A percentile compares a stretch with the other conserved stretches of the same genome.
These are phyloP conservation scores for Syngnathus scovelli DNA, from an alignment of 2,113 vertebrate genomes.

Conservation along the genomic window DNA sequence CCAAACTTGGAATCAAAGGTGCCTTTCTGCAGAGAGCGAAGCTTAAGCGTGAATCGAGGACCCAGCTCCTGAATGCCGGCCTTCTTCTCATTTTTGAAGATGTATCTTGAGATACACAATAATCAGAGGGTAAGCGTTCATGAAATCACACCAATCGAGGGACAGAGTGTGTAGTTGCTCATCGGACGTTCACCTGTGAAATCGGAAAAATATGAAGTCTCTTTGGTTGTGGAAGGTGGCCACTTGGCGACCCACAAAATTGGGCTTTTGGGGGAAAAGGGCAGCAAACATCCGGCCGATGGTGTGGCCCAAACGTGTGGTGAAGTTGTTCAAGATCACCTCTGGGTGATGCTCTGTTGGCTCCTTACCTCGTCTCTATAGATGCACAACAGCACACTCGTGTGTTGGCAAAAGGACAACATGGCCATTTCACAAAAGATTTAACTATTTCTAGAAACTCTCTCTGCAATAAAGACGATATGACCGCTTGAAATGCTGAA, in stretches of 20 bases:
- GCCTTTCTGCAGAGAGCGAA: slow-evolving; percentile 94
- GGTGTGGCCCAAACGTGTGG: slow-evolving; percentile 87
- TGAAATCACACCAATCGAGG: not conserved
- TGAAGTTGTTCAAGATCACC: slow-evolving; percentile 94
- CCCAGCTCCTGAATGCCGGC: slow-evolving; percentile 97
- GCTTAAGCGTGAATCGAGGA: slow-evolving; percentile 93
- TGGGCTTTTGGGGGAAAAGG: slow-evolving; percentile 90
- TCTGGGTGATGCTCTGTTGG: slow-evolving; percentile 88
- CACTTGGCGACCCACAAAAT: slow-evolving; percentile 92
- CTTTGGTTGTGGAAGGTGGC: slow-evolving; percentile 97
- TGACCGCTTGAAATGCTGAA: not conserved
- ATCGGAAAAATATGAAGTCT: slow-evolving; percentile 96
- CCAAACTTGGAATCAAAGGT: slow-evolving; percentile 98
- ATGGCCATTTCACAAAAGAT: not conserved
- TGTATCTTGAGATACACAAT: slow-evolving; percentile 69
- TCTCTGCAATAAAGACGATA: not conserved
- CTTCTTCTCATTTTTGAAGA: slow-evolving; percentile 95
- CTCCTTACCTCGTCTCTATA: slow-evolving; percentile 84
- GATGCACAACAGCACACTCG: not conserved
- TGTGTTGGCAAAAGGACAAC: not conserved
- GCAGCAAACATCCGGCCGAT: slow-evolving; percentile 89
- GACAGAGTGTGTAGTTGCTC: not conserved
- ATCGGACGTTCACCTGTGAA: slow-evolving; percentile 80
- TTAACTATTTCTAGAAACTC: not conserved
- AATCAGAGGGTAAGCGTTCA: not conserved